A percentile compares a stretch with the other conserved stretches of the same genome.
Conservation (phyloP, 1,140 invertebrate genomes). For the Araneus ventricosus region DNA sequence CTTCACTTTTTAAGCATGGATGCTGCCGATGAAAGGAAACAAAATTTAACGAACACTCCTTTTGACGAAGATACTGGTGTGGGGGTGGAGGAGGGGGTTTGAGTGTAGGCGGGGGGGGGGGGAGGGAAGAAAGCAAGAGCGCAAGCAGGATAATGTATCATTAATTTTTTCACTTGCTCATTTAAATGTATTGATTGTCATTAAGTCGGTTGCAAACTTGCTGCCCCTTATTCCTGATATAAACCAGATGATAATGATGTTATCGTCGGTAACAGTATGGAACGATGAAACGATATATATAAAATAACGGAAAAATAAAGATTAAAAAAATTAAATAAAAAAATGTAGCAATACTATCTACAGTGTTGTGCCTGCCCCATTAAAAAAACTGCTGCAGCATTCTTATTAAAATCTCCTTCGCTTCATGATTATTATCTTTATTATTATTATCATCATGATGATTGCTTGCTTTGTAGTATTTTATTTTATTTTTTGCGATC, state of each 20-base stretch:
- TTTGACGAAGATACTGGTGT: constrained; percentile 17
- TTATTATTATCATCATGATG: constrained; percentile 58
- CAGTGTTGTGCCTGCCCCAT: constrained; percentile 30
- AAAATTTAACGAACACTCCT: constrained; percentile 69
- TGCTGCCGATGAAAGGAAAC: constrained; percentile 67
- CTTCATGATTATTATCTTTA: constrained; percentile 53
- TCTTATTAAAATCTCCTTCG: constrained; percentile 61
- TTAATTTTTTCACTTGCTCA: constrained; percentile 73
- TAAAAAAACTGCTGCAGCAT: constrained; percentile 46
- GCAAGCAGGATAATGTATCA: constrained; percentile 65
- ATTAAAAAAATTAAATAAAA: constrained; percentile 32
- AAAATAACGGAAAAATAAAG: constrained; percentile 1
- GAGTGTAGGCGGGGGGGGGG: not conserved
- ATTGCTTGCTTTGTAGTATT: not conserved
- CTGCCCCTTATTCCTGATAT: constrained; percentile 48
- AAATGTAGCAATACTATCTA: not conserved
- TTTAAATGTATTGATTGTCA: constrained; percentile 74
- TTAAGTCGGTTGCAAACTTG: constrained; percentile 67
- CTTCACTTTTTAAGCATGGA: constrained; percentile 62
- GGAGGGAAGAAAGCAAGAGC: constrained; percentile 7
- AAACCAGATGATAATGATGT: constrained; percentile 72
- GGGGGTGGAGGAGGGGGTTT: not conserved
- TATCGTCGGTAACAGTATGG: constrained; percentile 37
- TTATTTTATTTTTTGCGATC: constrained; percentile 20
- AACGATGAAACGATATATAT: constrained; percentile 46